These are phyloP conservation scores for Chouioia cunea DNA, from an alignment of 2,888 invertebrate genomes.

Conservation along the genomic window DNA sequence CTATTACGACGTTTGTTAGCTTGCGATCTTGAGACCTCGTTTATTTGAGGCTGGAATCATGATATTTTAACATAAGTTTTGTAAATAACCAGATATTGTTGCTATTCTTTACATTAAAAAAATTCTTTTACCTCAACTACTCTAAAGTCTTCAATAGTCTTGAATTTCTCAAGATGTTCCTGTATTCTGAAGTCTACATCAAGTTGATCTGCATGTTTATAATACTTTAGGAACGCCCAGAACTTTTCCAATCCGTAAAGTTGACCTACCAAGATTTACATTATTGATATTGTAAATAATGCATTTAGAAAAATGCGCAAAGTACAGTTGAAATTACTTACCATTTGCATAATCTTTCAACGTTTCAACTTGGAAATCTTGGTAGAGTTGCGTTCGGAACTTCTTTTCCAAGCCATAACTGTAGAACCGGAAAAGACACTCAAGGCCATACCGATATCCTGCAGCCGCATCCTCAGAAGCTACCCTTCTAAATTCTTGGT, in stretches of 20 bases:
- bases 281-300: neutral
- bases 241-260: slow-evolving; percentile 99
- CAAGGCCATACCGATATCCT: slow-evolving; percentile 90
- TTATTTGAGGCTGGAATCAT: slow-evolving; percentile 73
- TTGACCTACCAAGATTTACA: slow-evolving; percentile 76
- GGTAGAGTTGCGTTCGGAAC: slow-evolving; percentile 94
- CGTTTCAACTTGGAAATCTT: slow-evolving; percentile 96
- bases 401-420: slow-evolving; percentile 97
- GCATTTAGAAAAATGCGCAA: slow-evolving; percentile 1
- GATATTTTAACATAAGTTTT: too few species aligned
- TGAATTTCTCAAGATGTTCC: slow-evolving; percentile 82
- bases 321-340: slow-evolving; percentile 65
- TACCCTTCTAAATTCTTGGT: slow-evolving; percentile 91
- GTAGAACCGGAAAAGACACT: slow-evolving; percentile 94
- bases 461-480: slow-evolving; percentile 94
- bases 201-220: slow-evolving; percentile 82
- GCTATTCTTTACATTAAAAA: neutral
- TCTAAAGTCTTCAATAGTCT: slow-evolving; percentile 90
- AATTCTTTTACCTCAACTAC: slow-evolving; percentile 76
- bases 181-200: slow-evolving; percentile 81
- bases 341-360: slow-evolving; percentile 90
- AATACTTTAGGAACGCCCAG: slow-evolving; percentile 99
- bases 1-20: slow-evolving; percentile 73
- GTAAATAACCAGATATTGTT: slow-evolving; percentile 1
- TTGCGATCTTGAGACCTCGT: slow-evolving; percentile 71